These are phyloP conservation scores for Tachuris rubrigastra DNA, from an alignment of 2,113 vertebrate species.

Conservation along the genomic window DNA sequence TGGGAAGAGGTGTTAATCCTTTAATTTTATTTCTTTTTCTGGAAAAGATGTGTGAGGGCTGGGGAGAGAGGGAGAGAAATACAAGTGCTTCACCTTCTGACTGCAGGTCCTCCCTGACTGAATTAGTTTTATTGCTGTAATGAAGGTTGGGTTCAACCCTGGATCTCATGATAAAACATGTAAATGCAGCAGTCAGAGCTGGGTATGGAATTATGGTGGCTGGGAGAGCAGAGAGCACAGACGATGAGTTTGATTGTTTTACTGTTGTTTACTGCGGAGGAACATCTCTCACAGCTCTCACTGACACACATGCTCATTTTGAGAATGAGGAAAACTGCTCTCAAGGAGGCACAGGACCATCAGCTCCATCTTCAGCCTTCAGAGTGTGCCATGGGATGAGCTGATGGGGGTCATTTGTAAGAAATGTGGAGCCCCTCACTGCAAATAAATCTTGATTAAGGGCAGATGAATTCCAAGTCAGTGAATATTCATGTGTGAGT, in stretches of 20 bases:
- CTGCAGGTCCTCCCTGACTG: neutral
- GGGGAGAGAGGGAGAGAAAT: neutral
- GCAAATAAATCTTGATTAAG: slow-evolving; percentile 28
- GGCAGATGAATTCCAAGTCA: neutral
- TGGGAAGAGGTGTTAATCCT: neutral
- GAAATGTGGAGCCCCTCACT: neutral
- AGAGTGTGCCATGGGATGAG: neutral
- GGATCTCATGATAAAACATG: neutral
- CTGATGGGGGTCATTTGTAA: neutral
- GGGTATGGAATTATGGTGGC: neutral
- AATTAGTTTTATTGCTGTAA: neutral
- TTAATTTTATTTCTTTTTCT: neutral
- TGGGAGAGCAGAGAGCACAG: neutral
- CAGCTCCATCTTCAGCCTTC: neutral
- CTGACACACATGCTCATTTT: neutral
- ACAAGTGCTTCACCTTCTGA: neutral
- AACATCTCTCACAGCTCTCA: neutral
- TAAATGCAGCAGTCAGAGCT: neutral
- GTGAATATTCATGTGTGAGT: slow-evolving; percentile 43
- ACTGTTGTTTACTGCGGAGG: neutral
- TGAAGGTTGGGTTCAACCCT: neutral
- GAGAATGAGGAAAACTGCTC: neutral
- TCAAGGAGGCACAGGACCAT: neutral
- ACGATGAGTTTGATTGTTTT: neutral
- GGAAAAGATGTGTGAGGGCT: neutral